These are phyloP conservation scores for Potamilus streckersoni DNA, from an alignment of 1,140 invertebrate species.

Conservation along the genomic window DNA sequence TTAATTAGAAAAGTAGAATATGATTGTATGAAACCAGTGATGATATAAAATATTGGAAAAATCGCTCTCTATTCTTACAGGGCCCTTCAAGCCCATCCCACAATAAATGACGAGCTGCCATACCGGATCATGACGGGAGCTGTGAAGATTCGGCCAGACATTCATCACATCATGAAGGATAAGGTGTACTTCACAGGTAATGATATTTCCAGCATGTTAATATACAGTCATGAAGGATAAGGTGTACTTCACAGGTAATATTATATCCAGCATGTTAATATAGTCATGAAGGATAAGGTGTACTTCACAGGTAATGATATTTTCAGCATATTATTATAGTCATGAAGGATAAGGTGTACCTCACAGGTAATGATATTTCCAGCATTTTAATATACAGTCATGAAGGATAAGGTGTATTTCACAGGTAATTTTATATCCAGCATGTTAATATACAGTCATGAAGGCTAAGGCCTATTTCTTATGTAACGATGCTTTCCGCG, in stretches of 20 bases:
- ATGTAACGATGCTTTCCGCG: slow-evolving; percentile 65
- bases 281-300: slow-evolving; percentile 58
- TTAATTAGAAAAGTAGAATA: too few species aligned
- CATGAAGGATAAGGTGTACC: slow-evolving; percentile 55
- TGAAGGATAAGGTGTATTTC: slow-evolving; percentile 48
- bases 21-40: too few species aligned
- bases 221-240: slow-evolving; percentile 51
- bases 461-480: slow-evolving; percentile 57
- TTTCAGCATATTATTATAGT: slow-evolving; percentile 56
- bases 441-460: too few species aligned
- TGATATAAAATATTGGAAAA: too few species aligned
- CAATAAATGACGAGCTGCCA: slow-evolving; percentile 73
- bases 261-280: too few species aligned
- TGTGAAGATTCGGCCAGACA: slow-evolving; percentile 65
- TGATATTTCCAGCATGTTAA: slow-evolving; percentile 61
- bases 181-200: slow-evolving; percentile 63
- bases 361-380: slow-evolving; percentile 64
- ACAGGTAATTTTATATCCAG: too few species aligned
- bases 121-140: slow-evolving; percentile 70
- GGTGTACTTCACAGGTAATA: too few species aligned
- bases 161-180: slow-evolving; percentile 54
- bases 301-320: slow-evolving; percentile 63
- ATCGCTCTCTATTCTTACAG: slow-evolving; percentile 31
- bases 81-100: slow-evolving; percentile 67
- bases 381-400: slow-evolving; percentile 54